A percentile compares a stretch with the other conserved stretches of the same genome.
These are phyloP conservation scores for Drosophila pachea DNA, from an alignment of 1,140 invertebrate genomes.

Conservation along the genomic window DNA sequence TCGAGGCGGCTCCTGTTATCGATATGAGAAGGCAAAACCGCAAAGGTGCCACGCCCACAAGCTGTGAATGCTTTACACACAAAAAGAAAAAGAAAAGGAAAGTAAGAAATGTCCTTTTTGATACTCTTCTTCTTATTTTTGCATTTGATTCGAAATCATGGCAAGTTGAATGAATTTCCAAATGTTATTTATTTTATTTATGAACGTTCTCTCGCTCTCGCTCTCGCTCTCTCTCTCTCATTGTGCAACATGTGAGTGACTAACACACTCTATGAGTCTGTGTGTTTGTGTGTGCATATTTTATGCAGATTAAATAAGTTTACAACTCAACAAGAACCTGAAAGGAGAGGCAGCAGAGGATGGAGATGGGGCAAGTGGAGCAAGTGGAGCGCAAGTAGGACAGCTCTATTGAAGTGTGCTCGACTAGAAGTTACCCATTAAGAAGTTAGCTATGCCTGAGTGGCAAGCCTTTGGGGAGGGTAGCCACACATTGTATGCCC, in stretches of 20 bases:
- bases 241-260: constrained; percentile 33
- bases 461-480: too few relatives aligned
- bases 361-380: constrained; percentile 14
- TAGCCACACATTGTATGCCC: too few relatives aligned
- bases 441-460: too few relatives aligned
- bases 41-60: constrained; percentile 15
- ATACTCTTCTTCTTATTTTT: constrained; percentile 15
- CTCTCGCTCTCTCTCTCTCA: background rate
- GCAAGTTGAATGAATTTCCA: constrained; percentile 51
- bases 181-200: constrained; percentile 46
- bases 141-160: constrained; percentile 61
- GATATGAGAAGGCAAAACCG: constrained; percentile 48
- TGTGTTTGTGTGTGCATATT: constrained; percentile 37
- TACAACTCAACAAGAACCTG: constrained; percentile 25
- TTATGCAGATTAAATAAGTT: constrained; percentile 50
- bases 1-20: constrained; percentile 39
- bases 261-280: too few relatives aligned
- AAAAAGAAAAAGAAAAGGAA: too few relatives aligned
- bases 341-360: background rate
- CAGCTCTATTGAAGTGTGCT: background rate
- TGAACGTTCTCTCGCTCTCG: constrained; percentile 2
- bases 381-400: background rate
- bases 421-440: background rate
- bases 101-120: too few relatives aligned
- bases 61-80: too few relatives aligned